Evolutionary conservation across 2,113 vertebrate species (phyloP).

Genomic region (Myrmophylax atrothorax): DNA sequence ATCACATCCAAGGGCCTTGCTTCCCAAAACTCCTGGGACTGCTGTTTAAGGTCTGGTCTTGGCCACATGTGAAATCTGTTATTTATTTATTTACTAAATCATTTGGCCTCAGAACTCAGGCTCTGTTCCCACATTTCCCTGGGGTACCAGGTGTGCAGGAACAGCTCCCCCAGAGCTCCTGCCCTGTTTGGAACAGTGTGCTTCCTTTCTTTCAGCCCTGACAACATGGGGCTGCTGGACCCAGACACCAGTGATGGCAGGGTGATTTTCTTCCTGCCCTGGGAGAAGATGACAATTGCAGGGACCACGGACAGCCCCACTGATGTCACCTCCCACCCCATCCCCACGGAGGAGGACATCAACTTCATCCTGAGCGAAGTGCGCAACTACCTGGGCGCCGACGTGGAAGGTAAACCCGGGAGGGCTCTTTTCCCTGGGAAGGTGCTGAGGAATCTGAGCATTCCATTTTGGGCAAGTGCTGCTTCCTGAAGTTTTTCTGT

Average conservation of each 20-base stretch:
- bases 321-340: constrained; percentile 84
- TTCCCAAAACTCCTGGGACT: background rate
- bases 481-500: rapidly evolving
- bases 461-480: rapidly evolving
- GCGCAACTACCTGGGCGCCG: constrained; percentile 90
- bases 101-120: background rate
- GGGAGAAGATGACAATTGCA: constrained; percentile 98
- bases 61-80: rapidly evolving
- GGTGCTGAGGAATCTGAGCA: rapidly evolving
- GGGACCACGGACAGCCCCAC: constrained; percentile 95
- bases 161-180: background rate
- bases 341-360: constrained; percentile 87
- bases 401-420: constrained; percentile 86
- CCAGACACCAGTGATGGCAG: constrained; percentile 94
- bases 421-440: too few relatives aligned
- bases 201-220: constrained; percentile 80
- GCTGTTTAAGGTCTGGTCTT: background rate
- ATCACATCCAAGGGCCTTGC: background rate
- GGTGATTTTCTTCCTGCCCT: constrained; percentile 98
- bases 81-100: too few relatives aligned
- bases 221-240: constrained; percentile 96
- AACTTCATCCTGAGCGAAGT: constrained; percentile 93
- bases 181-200: background rate
- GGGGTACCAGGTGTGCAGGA: background rate
- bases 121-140: rapidly evolving